Conservation (phyloP, 2,888 invertebrate species). For the Drosophila barbarae region DNA sequence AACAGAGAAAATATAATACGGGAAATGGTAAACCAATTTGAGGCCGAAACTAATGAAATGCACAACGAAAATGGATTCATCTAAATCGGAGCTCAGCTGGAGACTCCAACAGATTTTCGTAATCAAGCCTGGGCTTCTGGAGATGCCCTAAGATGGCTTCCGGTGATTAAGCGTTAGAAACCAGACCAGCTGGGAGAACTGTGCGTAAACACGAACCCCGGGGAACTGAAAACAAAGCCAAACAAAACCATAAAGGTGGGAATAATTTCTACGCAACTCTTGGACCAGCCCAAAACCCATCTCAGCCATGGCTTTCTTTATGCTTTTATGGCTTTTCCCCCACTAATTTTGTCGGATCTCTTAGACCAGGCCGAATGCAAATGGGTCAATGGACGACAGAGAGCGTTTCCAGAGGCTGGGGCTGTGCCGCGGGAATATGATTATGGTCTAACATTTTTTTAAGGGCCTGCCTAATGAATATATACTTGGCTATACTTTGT, state of each 20-base stretch:
- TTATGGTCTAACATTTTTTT: constrained; percentile 43
- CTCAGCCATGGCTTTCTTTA: constrained; percentile 53
- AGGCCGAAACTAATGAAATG: constrained; percentile 40
- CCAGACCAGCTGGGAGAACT: constrained; percentile 39
- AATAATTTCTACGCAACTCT: constrained; percentile 58
- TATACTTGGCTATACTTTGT: constrained; percentile 47
- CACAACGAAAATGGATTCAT: constrained; percentile 55
- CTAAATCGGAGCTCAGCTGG: constrained; percentile 46
- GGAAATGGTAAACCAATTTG: constrained; percentile 60
- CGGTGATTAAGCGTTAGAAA: constrained; percentile 65
- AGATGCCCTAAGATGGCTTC: constrained; percentile 63
- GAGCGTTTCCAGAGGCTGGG: constrained; percentile 54
- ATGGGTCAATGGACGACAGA: constrained; percentile 54
- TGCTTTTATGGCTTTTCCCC: constrained; percentile 36
- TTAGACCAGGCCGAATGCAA: constrained; percentile 55
- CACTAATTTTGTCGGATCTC: constrained; percentile 45
- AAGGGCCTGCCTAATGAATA: constrained; percentile 61
- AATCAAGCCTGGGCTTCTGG: constrained; percentile 60
- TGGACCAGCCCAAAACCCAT: constrained; percentile 12
- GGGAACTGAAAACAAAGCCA: constrained; percentile 31
- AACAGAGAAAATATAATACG: constrained; percentile 26
- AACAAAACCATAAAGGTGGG: constrained; percentile 62
- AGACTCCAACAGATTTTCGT: constrained; percentile 41
- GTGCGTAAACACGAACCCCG: constrained; percentile 22
- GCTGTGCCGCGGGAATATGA: constrained; percentile 43